Base-by-base conservation (phyloP, 2,113 vertebrate species). In the Etheostoma cragini region DNA sequence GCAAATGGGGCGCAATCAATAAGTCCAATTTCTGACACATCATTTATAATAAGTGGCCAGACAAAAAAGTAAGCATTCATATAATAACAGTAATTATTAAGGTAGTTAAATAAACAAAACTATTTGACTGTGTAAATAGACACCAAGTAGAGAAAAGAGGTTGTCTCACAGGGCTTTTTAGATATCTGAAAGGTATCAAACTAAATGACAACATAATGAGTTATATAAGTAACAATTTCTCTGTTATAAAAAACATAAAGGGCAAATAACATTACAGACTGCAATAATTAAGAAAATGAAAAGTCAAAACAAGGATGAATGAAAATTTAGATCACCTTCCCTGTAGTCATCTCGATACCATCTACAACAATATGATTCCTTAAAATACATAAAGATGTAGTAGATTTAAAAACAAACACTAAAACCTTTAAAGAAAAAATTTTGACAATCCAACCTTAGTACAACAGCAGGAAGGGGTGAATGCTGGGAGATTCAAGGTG, bases 1-100 rank as follows among this genome's bases (percentile, higher is more conserved):
- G 83, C 79, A 90, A 93, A 92, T 89, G 78, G 69, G 50, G 45
- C 3, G 5, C 76, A 83, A 89, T 91, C 77, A 91, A 72, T 76
- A 76, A 60, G 24, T 76, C 72, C 53, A 71, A 69, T 56, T 67
- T 66, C 69, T 82, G 80, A 85, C 63, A 16, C 30, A 72, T 82
- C 72, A 84, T 89, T 87, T 73, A 83, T 87, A 82, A 80, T 53
- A 78, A 75, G 42, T 45, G 38, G 30, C 53, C 2, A 17, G 49
- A 71, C 49, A 38, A 58, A 62, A 75, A 65, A 47, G 42, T 21
- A 45, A 66, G 63, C 19, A 53, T 57, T 65, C 30, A 70, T 66
- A 65, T 11, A 61, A 72, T 14, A 15, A 6, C 14, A 33, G 47
- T 11, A 85, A 61, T 68, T 78, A 80, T 24, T 58, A 46, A 35